Percentiles rank a stretch among this genome's conserved stretches.
Conservation (phyloP, 1,140 invertebrate species). For the Harpegnathos saltator region DNA sequence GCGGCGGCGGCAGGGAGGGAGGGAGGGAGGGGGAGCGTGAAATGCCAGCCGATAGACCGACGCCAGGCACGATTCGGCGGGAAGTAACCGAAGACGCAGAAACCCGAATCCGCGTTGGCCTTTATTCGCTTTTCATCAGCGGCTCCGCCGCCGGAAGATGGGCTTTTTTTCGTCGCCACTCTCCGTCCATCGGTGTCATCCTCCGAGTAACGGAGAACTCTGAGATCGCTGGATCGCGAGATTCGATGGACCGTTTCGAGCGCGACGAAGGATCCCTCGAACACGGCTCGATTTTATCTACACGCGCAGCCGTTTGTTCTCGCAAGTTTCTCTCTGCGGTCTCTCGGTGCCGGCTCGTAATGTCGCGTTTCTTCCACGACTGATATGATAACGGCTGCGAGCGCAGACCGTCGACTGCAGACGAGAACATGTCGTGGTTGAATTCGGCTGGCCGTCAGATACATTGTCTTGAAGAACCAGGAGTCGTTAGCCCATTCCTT, state of each 20-base stretch:
- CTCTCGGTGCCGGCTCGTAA: no score
- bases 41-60: constrained; percentile 64
- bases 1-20: neutral
- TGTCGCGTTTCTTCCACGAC: neutral
- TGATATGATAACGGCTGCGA: neutral
- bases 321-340: no score
- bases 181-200: neutral
- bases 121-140: constrained; percentile 45
- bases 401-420: neutral
- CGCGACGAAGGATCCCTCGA: no score
- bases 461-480: no score
- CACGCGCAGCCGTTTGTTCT: no score
- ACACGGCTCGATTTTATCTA: no score
- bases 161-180: constrained; percentile 41
- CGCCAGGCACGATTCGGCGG: constrained; percentile 62
- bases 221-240: neutral
- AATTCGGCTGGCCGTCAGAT: no score
- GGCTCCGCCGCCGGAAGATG: constrained; percentile 20
- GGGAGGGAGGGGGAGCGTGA: constrained; percentile 20
- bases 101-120: constrained; percentile 27
- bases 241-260: neutral
- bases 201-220: neutral
- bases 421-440: no score
- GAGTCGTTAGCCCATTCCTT: no score
- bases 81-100: constrained; percentile 33